A percentile compares a stretch with the other conserved stretches of the same genome.
Evolutionary conservation across 2,113 vertebrate genomes (phyloP).

Genomic region (Eudyptes chrysolophus): DNA sequence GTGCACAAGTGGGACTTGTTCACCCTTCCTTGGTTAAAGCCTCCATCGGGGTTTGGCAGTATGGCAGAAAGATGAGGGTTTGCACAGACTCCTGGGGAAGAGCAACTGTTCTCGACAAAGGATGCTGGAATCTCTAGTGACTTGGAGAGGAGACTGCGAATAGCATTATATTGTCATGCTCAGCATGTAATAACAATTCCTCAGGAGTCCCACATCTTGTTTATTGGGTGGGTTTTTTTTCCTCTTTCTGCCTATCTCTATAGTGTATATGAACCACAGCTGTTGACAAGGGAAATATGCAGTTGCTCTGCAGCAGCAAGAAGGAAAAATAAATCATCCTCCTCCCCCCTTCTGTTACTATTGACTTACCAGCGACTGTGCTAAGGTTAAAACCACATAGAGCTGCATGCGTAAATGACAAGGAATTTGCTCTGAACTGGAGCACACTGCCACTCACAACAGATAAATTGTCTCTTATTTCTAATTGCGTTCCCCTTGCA

Average conservation of each 20-base stretch:
- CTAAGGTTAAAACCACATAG: constrained; percentile 41
- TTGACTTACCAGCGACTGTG: not conserved
- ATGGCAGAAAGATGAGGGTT: not conserved
- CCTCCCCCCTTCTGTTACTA: not conserved
- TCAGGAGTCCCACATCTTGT: constrained; percentile 23
- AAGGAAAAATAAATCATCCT: constrained; percentile 45
- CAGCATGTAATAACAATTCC: constrained; percentile 48
- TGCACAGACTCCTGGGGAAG: not conserved
- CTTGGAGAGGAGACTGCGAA: constrained; percentile 18
- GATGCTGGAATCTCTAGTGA: constrained; percentile 16
- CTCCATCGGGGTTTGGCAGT: not conserved
- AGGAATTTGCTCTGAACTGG: constrained; percentile 31
- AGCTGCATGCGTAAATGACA: not conserved
- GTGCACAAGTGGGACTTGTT: not conserved
- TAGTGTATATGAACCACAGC: constrained; percentile 32
- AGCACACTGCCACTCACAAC: not conserved
- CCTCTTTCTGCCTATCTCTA: constrained; percentile 2
- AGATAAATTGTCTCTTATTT: not conserved
- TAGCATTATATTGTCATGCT: constrained; percentile 29
- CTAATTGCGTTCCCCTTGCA: not conserved
- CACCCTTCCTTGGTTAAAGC: not conserved
- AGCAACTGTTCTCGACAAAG: constrained; percentile 36
- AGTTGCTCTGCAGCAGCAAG: constrained; percentile 39
- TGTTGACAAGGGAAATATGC: constrained; percentile 61
- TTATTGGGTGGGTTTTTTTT: not conserved